Conservation (phyloP, 2,113 vertebrate genomes). For the Poecilia latipinna region DNA sequence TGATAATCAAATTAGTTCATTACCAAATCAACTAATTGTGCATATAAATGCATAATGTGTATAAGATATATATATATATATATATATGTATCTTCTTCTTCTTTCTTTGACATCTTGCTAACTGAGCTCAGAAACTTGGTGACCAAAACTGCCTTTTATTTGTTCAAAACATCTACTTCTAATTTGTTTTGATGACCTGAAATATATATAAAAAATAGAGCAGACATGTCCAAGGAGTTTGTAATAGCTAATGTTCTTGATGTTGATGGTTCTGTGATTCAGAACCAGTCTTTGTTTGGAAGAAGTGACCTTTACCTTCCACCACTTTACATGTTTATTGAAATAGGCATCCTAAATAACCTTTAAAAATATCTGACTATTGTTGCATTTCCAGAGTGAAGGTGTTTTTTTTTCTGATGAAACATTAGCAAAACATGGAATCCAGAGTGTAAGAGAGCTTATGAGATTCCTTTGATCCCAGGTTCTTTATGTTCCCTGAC, state of each 20-base stretch:
- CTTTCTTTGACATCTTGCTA: too few relatives aligned
- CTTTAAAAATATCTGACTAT: neutral
- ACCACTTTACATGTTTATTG: neutral
- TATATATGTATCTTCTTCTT: too few relatives aligned
- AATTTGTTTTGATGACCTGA: neutral
- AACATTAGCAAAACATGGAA: neutral
- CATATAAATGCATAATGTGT: too few relatives aligned
- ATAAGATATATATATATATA: too few relatives aligned
- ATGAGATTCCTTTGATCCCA: conserved; percentile 13
- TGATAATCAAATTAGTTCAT: too few relatives aligned
- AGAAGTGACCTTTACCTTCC: neutral
- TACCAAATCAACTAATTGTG: too few relatives aligned
- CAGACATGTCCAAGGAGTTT: too few relatives aligned
- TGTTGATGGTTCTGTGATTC: neutral
- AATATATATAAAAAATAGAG: too few relatives aligned
- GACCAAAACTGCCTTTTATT: too few relatives aligned
- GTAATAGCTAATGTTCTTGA: neutral
- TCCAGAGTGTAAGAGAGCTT: too few relatives aligned
- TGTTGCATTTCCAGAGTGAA: neutral
- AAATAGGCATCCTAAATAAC: too few relatives aligned
- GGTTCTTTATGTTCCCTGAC: conserved; percentile 19
- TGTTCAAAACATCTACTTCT: neutral
- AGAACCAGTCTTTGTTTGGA: neutral
- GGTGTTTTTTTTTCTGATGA: neutral
- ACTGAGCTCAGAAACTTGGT: too few relatives aligned